Percentiles rank a stretch among this genome's conserved stretches.
Evolutionary conservation across 2,113 vertebrate genomes (phyloP).

Genomic region (Columba janthina): DNA sequence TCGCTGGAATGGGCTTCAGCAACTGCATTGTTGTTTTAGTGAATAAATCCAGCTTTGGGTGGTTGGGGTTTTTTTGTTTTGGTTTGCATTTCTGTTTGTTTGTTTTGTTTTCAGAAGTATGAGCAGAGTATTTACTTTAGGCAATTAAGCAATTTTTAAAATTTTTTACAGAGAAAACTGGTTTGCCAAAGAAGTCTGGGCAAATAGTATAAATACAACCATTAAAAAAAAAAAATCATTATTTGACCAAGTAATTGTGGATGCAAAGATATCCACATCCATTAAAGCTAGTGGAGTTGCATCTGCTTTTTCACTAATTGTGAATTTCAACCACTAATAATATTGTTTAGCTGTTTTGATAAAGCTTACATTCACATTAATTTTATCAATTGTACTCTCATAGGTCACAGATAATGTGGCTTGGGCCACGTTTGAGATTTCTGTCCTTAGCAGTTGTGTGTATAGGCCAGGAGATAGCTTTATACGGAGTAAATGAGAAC

Average conservation of each 20-base stretch:
- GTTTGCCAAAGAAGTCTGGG: not conserved
- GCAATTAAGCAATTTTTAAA: not conserved
- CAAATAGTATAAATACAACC: not conserved
- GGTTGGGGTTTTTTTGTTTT: not conserved
- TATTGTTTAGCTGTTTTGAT: not conserved
- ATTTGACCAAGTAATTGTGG: not conserved
- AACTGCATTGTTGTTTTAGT: not conserved
- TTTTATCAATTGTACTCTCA: not conserved
- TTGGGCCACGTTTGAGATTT: not conserved
- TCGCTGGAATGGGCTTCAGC: not conserved
- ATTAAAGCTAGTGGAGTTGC: not conserved
- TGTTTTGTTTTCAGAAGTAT: not conserved
- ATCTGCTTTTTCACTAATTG: not conserved
- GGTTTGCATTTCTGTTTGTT: no score
- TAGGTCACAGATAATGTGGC: not conserved
- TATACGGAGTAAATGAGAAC: no score
- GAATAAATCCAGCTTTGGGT: not conserved
- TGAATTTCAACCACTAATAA: not conserved
- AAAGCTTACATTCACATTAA: not conserved
- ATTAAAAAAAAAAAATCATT: not conserved
- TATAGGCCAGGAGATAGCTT: not conserved
- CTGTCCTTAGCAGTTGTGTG: accelerated
- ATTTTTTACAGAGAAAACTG: not conserved
- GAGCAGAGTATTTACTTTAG: not conserved
- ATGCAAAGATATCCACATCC: not conserved